Percentiles rank a stretch among this genome's conserved stretches.
Evolutionary conservation across 1,140 invertebrate genomes (phyloP).

Genomic region (Heliconius hewitsoni): DNA sequence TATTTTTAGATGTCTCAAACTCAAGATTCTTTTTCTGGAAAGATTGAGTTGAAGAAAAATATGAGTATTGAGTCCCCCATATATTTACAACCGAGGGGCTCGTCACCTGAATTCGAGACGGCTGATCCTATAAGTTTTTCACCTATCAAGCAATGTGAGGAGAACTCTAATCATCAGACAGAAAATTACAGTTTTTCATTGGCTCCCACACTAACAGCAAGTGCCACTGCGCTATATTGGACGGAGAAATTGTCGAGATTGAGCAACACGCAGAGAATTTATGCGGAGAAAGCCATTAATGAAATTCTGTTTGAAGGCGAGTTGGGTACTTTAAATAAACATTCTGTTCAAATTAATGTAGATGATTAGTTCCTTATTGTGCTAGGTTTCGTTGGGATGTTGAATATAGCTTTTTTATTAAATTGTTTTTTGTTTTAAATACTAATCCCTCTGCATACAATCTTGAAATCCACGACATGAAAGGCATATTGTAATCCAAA

Average conservation of each 20-base stretch:
- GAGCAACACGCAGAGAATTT: constrained; percentile 40
- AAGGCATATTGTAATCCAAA: no score
- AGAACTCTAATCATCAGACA: background rate
- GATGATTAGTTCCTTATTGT: background rate
- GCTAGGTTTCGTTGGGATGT: background rate
- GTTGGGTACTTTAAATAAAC: constrained; percentile 41
- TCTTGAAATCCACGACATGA: no score
- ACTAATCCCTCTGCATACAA: no score
- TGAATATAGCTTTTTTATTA: background rate
- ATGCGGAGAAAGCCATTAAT: constrained; percentile 48
- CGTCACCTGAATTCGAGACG: background rate
- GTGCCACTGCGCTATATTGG: constrained; percentile 24
- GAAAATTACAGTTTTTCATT: background rate
- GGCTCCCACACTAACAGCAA: background rate
- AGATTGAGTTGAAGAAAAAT: background rate
- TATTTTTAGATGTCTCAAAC: background rate
- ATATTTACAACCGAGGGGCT: background rate
- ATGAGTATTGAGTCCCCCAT: background rate
- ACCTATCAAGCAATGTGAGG: background rate
- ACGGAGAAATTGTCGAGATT: constrained; percentile 40
- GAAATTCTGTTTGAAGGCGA: constrained; percentile 45
- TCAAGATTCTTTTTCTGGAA: background rate
- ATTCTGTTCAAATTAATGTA: constrained; percentile 42
- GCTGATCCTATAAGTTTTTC: background rate
- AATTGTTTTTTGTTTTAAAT: background rate